Conservation (phyloP, 2,113 vertebrate species). For the Salvator merianae region DNA sequence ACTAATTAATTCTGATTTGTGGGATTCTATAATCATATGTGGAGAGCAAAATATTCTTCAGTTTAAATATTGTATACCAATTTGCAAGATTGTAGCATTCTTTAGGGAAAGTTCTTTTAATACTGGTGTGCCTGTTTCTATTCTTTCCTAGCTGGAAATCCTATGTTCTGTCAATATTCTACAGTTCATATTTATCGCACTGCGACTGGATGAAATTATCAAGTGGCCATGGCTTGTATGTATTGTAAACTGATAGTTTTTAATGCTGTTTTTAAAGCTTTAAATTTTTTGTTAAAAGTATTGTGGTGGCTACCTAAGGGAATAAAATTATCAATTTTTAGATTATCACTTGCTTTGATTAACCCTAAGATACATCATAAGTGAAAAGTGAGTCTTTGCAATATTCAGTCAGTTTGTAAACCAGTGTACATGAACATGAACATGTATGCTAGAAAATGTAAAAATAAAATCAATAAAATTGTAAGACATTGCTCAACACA, state of each 20-base stretch:
- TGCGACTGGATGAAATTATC: slow-evolving; percentile 94
- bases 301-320: not conserved
- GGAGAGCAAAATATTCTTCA: not conserved
- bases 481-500: not conserved
- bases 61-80: not conserved
- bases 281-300: slow-evolving; percentile 11
- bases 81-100: not conserved
- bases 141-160: slow-evolving; percentile 90
- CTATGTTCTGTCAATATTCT: slow-evolving; percentile 98
- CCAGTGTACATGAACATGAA: not conserved
- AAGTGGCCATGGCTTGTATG: slow-evolving; percentile 98
- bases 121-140: not conserved
- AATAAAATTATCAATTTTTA: too few species aligned
- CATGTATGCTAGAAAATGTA: not conserved
- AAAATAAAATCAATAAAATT: not conserved
- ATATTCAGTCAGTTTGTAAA: not conserved
- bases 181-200: slow-evolving; percentile 99
- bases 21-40: not conserved
- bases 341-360: not conserved
- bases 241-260: slow-evolving; percentile 53
- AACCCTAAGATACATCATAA: not conserved
- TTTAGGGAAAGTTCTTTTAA: not conserved
- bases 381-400: not conserved
- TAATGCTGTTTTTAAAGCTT: slow-evolving; percentile 33
- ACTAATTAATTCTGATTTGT: too few species aligned